phyloP scores from a whole-genome alignment of 1,140 invertebrate genomes.

The Colletes latitarsis region DNA sequence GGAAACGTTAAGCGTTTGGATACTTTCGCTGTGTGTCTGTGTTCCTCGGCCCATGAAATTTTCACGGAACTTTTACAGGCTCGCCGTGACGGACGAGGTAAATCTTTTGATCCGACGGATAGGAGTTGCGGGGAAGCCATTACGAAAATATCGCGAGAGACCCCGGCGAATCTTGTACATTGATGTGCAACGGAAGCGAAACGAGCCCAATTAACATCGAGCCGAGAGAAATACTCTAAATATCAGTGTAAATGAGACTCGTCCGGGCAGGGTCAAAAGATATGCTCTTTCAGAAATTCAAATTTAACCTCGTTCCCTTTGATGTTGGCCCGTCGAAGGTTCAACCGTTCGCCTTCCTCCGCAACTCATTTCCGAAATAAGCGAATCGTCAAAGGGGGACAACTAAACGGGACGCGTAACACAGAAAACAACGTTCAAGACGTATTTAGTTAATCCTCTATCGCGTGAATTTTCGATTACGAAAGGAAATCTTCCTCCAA shows the following conservation, averaged over 20 bases:
- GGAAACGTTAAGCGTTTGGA: no score
- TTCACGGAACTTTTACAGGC: neutral
- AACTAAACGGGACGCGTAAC: no score
- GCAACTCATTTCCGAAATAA: neutral
- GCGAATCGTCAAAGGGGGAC: neutral
- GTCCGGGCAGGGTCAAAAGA: neutral
- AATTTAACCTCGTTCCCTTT: neutral
- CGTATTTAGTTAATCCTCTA: no score
- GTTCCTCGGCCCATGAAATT: neutral
- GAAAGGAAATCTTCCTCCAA: no score
- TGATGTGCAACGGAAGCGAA: neutral
- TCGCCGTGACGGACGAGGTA: neutral
- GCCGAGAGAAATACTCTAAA: neutral
- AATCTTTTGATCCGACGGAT: constrained; percentile 1
- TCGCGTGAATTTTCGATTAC: no score
- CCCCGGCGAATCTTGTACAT: neutral
- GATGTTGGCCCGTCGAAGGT: neutral
- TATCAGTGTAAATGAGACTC: neutral
- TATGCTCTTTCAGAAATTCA: neutral
- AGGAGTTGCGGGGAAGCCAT: neutral
- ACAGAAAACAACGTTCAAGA: neutral
- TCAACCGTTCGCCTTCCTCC: neutral
- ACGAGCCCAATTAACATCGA: neutral
- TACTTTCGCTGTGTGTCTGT: no score
- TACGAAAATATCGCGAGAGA: neutral